phyloP scores from a whole-genome alignment of 2,113 vertebrate genomes.

The Oryzias celebensis region DNA sequence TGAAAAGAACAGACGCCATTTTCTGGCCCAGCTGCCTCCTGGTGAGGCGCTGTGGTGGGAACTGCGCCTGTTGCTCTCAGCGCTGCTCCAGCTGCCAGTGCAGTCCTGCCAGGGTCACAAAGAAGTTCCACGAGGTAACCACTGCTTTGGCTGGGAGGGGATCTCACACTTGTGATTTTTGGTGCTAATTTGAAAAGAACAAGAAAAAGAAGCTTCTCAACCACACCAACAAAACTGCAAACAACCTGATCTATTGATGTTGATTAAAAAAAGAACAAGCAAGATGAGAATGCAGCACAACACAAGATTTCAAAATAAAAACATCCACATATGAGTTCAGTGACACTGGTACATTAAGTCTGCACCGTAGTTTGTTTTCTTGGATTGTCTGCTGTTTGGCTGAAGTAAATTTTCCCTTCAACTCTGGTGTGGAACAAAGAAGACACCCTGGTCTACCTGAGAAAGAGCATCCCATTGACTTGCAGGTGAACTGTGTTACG shows the following conservation, averaged over 20 bases:
- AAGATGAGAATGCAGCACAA: too few species aligned
- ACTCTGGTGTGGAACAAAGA: too few species aligned
- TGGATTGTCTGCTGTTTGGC: too few species aligned
- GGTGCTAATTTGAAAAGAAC: not conserved
- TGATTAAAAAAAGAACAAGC: too few species aligned
- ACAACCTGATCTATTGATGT: not conserved
- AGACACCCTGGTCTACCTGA: too few species aligned
- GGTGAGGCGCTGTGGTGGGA: constrained; percentile 95
- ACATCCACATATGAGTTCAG: too few species aligned
- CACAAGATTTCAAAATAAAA: too few species aligned
- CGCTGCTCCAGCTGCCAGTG: constrained; percentile 92
- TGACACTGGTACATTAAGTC: too few species aligned
- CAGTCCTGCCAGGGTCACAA: constrained; percentile 85
- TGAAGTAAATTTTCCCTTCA: too few species aligned
- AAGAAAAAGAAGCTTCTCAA: not conserved
- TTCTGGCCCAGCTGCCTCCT: constrained; percentile 97
- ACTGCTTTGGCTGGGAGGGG: not conserved
- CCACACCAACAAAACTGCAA: not conserved
- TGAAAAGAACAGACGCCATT: constrained; percentile 91
- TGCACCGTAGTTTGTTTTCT: too few species aligned
- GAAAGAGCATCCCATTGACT: too few species aligned
- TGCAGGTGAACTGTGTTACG: too few species aligned
- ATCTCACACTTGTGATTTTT: not conserved
- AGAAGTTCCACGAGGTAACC: constrained; percentile 93
- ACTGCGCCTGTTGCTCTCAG: constrained; percentile 93